These are phyloP conservation scores for Drosophila greeni DNA, from an alignment of 2,888 invertebrate genomes.

Conservation along the genomic window DNA sequence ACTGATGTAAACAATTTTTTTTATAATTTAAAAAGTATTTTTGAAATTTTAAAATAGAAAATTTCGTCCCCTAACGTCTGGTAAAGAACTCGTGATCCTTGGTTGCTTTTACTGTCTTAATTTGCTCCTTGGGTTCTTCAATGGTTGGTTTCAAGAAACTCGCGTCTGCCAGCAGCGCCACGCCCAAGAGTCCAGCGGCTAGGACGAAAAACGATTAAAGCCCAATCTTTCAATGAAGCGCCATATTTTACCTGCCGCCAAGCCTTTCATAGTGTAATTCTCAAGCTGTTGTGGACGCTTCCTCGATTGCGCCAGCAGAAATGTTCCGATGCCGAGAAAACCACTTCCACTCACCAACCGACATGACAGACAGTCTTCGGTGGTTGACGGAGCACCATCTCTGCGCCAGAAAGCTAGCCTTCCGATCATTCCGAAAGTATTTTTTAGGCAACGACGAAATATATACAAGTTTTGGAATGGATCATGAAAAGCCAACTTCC, in stretches of 20 bases:
- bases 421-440: slow-evolving; percentile 50
- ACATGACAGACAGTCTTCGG: slow-evolving; percentile 81
- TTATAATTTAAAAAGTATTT: neutral
- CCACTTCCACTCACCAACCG: slow-evolving; percentile 82
- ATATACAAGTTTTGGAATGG: slow-evolving; percentile 1
- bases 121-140: slow-evolving; percentile 28
- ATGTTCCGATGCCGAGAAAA: slow-evolving; percentile 83
- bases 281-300: slow-evolving; percentile 75
- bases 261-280: slow-evolving; percentile 58
- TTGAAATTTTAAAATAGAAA: neutral
- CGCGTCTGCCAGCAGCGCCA: slow-evolving; percentile 81
- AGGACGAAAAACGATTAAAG: neutral
- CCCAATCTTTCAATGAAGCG: neutral
- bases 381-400: slow-evolving; percentile 50
- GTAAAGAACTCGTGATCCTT: slow-evolving; percentile 42
- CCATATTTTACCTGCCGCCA: slow-evolving; percentile 63
- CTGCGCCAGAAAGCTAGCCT: slow-evolving; percentile 58
- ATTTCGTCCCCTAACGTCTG: slow-evolving; percentile 39
- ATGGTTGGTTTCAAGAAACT: slow-evolving; percentile 59
- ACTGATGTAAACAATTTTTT: neutral
- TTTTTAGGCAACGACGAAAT: neutral
- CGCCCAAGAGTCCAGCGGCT: slow-evolving; percentile 81
- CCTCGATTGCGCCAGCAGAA: slow-evolving; percentile 81
- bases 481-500: slow-evolving; percentile 6
- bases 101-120: slow-evolving; percentile 18